Evolutionary conservation across 2,113 vertebrate genomes (phyloP), one percentile per base, ranked within the genome.

Genomic region (Melanocharis versteri): DNA sequence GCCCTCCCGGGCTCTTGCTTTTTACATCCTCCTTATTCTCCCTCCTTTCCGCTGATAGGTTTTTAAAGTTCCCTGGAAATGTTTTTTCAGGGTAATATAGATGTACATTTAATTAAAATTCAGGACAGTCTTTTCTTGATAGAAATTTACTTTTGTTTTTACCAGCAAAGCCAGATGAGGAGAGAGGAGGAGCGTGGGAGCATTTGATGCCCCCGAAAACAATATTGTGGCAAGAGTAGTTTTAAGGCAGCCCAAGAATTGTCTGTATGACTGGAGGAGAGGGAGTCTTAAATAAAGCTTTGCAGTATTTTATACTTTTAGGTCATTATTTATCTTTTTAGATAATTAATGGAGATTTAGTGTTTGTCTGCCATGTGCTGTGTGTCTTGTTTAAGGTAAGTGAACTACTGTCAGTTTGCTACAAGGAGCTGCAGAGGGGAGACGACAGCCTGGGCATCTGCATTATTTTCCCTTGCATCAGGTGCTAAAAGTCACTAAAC

Each of bases 391-490:
- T 80, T 73, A 61, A 76, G 39, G 65, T 22, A 65, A 89, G 58
- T 48, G 26, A 83, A 45, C 28, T 13, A 9, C 35, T 70, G 23
- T 68, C 23, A 26, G 69, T 84, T 83, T 80, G 24, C 51, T 90
- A 27, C 27, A 40, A 50, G 89, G 62, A 58, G 48, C 54, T 50
- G 76, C 75, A 27, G 39, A 60, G 57, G 40, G 40, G 50, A 45
- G 73, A 58, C 8, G 18, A 33, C 47, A 58, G 58, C 58, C 18
- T 42, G 66, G 77, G 23, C 68, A 66, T 86, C 91, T 68, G 66
- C 27, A n/a, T 61, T 53, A 23, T 73, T 87, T 94, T 96, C 94
- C 93, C 78, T 95, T 90, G 94, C 95, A 51, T 97, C 96, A 96
- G 96, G 94, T 97, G 95, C 87, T 96, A 91, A 76, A 47, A 95